Evolutionary conservation across 30 jellyfish, hydroid and myxozoan genomes (phyloP), one percentile per base, ranked within the genome.

Genomic region (Nemopilema nomurai): DNA sequence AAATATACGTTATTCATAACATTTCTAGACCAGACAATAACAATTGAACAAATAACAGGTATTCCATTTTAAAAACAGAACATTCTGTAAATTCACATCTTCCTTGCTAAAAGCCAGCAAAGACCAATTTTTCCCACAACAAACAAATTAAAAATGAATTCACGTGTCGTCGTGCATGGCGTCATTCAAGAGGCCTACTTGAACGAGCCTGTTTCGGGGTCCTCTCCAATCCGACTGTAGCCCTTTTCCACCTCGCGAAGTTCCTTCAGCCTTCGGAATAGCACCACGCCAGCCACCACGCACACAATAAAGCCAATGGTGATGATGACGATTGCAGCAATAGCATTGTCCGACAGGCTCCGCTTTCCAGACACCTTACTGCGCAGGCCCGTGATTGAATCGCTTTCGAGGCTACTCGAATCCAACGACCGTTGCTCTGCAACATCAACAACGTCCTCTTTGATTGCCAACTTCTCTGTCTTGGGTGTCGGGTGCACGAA

Each of bases 301-400:
- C 99, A 94, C 23, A 89, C 96, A 25, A 94, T 89, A 62, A 89
- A 62, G 50, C 99, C 99, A 32, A 94, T 81, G 13, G 94, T 89
- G 50, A 94, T 81, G 86, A 94, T 90, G 19, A 94, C 97, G 64
- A 84, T 87, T 9, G 99, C 99, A 7, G 99, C 99, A 16, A 89
- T 86, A 28, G 93, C 92, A 70, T 94, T 94, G 69, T 94, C 97
- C 17, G 97, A 88, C 28, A 86, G 75, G 30, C 81, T 76, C 33
- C 49, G 69, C 84, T 78, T 92, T 71, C 75, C 69, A 20, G 16
- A 32, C 33, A 63, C 85, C 41, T 77, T 73, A 16, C 86, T 88
- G 9, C 86, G 76, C 57, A 74, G 57, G 8, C 77, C 83, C 19
- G 83, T 24, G 66, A 69, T 24, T 13, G 89, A 49, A 64, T 72